phyloP scores from a whole-genome alignment of 1,140 invertebrate genomes.

The Drosophila parvula region DNA sequence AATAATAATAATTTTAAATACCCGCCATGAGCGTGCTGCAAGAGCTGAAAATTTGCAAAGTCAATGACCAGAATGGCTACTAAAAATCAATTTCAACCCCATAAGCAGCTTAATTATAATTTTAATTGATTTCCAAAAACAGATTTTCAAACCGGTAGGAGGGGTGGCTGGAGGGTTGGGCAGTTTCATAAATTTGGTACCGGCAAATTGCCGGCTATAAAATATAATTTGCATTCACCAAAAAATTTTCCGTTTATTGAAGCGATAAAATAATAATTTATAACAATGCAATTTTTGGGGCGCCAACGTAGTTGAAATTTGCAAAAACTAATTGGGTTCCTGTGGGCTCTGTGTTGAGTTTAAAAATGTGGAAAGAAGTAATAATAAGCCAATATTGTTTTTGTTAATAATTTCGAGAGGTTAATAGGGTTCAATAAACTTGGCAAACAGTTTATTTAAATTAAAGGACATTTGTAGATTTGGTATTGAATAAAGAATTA shows the following conservation, averaged over 20 bases:
- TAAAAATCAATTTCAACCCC: conserved; percentile 61
- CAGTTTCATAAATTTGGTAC: conserved; percentile 11
- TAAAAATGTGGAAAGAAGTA: neutral
- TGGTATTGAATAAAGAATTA: too few species aligned
- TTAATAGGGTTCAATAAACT: conserved; percentile 13
- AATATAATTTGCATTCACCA: conserved; percentile 26
- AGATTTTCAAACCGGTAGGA: conserved; percentile 30
- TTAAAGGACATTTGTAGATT: too few species aligned
- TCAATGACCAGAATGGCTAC: conserved; percentile 49
- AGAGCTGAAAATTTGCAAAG: conserved; percentile 18
- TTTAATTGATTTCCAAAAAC: conserved; percentile 69
- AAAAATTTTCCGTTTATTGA: conserved; percentile 45
- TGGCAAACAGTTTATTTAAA: neutral
- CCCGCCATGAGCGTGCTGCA: neutral
- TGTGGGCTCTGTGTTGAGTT: neutral
- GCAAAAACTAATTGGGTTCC: conserved; percentile 18
- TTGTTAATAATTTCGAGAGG: neutral
- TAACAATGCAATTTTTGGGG: conserved; percentile 31
- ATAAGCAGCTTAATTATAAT: conserved; percentile 68
- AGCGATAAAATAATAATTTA: conserved; percentile 57
- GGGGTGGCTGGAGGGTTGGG: neutral
- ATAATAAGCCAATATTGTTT: conserved; percentile 7
- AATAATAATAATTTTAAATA: conserved; percentile 38
- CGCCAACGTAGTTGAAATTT: conserved; percentile 10
- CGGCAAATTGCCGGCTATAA: conserved; percentile 52